Conservation (phyloP, 2,113 vertebrate species). For the Sinosuthora webbiana region DNA sequence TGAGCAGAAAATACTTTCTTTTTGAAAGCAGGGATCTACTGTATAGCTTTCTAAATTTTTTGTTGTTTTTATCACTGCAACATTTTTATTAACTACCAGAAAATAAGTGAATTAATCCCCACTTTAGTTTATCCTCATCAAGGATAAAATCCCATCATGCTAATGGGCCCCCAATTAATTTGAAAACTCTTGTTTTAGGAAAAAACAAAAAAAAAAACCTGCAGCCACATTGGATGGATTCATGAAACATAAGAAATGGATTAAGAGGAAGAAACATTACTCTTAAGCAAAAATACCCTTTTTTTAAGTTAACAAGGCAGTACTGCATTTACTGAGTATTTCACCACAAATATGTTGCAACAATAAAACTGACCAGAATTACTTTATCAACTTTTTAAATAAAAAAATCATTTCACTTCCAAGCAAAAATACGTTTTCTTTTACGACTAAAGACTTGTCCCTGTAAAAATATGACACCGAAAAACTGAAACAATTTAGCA, state of each 20-base stretch:
- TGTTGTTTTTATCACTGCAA: background rate
- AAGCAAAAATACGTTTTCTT: background rate
- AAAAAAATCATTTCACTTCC: background rate
- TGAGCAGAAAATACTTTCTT: background rate
- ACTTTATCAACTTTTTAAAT: background rate
- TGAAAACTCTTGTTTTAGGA: background rate
- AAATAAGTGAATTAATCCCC: background rate
- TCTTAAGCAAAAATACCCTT: background rate
- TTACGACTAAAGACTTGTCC: background rate
- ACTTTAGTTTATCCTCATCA: background rate
- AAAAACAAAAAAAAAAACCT: too few relatives aligned
- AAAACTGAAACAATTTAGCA: background rate
- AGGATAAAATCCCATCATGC: background rate
- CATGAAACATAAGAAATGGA: background rate
- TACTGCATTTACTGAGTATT: background rate
- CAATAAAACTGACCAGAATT: background rate
- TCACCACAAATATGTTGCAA: background rate
- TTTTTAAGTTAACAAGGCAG: background rate
- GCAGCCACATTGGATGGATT: background rate
- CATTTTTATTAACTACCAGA: background rate
- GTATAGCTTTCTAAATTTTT: background rate
- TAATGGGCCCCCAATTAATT: background rate
- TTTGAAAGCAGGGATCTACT: background rate
- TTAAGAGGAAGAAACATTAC: background rate
- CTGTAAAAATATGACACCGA: background rate